Base-by-base conservation (phyloP, 2,888 invertebrate genomes). In the Heliconius ethilla region DNA sequence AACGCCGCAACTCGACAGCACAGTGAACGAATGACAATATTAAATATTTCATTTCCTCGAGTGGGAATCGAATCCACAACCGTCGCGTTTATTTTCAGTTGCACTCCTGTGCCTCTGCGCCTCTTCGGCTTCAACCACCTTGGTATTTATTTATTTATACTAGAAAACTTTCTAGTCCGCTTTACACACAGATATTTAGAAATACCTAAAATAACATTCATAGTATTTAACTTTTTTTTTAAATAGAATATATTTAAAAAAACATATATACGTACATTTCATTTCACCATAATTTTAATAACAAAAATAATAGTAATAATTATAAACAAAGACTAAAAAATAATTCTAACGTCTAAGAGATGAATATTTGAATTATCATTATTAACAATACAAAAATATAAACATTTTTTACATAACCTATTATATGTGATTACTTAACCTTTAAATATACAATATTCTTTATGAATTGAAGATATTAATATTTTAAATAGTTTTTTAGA, bases 351-450 rank as follows among this genome's bases (percentile, higher is more conserved):
- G 15, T 40, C 59, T 75, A 75, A 75, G 69, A 75, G 69, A 45
- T 75, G 69, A 75, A 75, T 75, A 75, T 59, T 75, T 74, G 45
- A 45, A 45, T 65, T 18, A 63, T 45, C 63, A 29, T 22, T 63
- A 40, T 22, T 65, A 63, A 27, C 40, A 40, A 74, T 74, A 65
- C 33, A 65, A 74, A 74, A 74, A 74, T 74, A 74, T 74, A 74
- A 74, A 74, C 65, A 65, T 6, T 45, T 45, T 59, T 55, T 70
- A 51, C 18, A 70, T 22, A 37, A 29, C 22, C 55, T 59, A 55
- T 63, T 63, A 27, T 27, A 63, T 62, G 25, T 51, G 18, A 22
- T 22, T 74, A 65, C 10, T 29, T 40, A 74, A 59, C 72, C 40
- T n/a, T 69, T 69, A 40, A 69, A 69, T 40, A 9, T 69, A 15